Conservation (phyloP, 1,140 invertebrate species). For the Drosophila orosa region DNA sequence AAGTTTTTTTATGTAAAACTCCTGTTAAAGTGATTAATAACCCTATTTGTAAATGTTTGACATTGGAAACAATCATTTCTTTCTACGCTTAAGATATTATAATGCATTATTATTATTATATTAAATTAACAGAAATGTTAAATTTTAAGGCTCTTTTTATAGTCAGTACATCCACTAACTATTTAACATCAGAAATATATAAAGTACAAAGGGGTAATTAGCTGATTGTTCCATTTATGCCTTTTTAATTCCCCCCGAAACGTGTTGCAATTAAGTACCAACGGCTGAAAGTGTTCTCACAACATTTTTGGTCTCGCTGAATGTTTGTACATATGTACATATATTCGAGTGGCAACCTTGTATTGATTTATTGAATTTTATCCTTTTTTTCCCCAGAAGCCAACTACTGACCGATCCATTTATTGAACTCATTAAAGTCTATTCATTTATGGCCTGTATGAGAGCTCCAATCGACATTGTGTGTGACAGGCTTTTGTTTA, state of each 20-base stretch:
- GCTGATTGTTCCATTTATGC: slow-evolving; percentile 15
- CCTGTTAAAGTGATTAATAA: background rate
- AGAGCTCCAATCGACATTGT: background rate
- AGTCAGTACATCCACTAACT: background rate
- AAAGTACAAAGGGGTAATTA: slow-evolving; percentile 14
- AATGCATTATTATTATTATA: too few relatives aligned
- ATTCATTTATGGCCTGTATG: slow-evolving; percentile 11
- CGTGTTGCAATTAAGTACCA: slow-evolving; percentile 18
- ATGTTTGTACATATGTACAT: background rate
- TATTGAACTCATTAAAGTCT: slow-evolving; percentile 34
- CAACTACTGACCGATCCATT: slow-evolving; percentile 10
- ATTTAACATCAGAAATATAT: slow-evolving; percentile 2
- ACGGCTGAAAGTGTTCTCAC: slow-evolving; percentile 37
- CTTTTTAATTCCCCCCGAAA: background rate
- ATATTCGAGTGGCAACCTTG: slow-evolving; percentile 2
- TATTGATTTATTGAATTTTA: slow-evolving; percentile 42
- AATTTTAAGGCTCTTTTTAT: background rate
- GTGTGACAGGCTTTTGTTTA: slow-evolving; percentile 33
- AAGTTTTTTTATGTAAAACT: background rate
- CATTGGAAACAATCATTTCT: too few relatives aligned
- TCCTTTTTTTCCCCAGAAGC: slow-evolving; percentile 17
- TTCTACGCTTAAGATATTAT: too few relatives aligned
- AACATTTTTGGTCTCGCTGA: slow-evolving; percentile 2
- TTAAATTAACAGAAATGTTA: background rate
- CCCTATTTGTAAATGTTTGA: background rate